Conservation (phyloP, 2,113 vertebrate genomes). For the Apistogramma diplotaenia region DNA sequence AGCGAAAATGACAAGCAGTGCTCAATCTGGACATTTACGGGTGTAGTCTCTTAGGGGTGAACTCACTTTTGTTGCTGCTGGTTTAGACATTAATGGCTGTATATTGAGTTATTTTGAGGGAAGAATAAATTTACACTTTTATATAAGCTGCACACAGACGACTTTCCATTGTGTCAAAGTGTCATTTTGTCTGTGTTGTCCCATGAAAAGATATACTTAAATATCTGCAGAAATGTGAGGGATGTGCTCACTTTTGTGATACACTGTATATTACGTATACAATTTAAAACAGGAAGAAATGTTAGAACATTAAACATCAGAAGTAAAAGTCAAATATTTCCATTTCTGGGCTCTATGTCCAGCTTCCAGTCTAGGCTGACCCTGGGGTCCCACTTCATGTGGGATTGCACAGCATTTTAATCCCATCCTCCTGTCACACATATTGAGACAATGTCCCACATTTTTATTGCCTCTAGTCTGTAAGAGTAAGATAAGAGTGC, state of each 20-base stretch:
- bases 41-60: no score
- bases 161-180: no score
- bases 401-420: not conserved
- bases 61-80: no score
- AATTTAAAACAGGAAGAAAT: slow-evolving; percentile 12
- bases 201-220: not conserved
- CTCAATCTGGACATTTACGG: no score
- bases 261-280: not conserved
- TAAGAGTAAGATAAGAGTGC: not conserved
- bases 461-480: not conserved
- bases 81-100: no score
- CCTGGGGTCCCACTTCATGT: not conserved
- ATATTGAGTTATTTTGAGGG: no score
- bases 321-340: not conserved
- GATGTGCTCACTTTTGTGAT: no score
- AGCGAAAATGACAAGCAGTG: no score
- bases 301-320: not conserved
- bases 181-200: no score
- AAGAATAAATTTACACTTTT: no score
- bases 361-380: not conserved
- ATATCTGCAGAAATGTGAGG: no score
- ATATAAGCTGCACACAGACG: no score
- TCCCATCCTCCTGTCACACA: not conserved
- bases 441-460: not conserved
- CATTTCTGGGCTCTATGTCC: not conserved